These are phyloP conservation scores for Cynaeus angustus DNA, from an alignment of 2,888 invertebrate species.

Conservation along the genomic window DNA sequence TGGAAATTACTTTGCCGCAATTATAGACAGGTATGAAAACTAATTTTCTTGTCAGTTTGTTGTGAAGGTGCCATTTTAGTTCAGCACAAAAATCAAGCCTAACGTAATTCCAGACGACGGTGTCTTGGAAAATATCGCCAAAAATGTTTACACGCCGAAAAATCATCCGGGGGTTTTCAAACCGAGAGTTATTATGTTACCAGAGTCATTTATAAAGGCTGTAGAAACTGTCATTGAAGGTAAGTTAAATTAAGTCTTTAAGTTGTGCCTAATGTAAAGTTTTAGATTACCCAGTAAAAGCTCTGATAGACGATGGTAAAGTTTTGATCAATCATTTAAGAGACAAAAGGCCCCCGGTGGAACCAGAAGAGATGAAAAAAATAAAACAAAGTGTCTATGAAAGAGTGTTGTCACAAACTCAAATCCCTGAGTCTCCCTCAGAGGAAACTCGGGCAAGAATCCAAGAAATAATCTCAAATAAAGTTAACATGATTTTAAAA, in stretches of 20 bases:
- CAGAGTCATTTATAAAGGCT: constrained; percentile 76
- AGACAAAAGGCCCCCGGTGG: constrained; percentile 79
- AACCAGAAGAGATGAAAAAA: constrained; percentile 73
- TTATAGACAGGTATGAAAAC: neutral
- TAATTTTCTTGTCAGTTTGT: neutral
- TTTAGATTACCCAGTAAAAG: constrained; percentile 75
- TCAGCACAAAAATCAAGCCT: constrained; percentile 61
- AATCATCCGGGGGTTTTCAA: constrained; percentile 83
- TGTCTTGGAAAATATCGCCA: constrained; percentile 73
- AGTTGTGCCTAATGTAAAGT: constrained; percentile 23
- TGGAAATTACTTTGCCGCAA: neutral
- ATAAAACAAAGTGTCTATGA: constrained; percentile 71
- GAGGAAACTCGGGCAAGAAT: constrained; percentile 70
- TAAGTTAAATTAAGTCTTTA: constrained; percentile 58
- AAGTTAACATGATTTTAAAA: constrained; percentile 76
- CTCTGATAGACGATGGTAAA: constrained; percentile 74
- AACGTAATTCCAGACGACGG: constrained; percentile 73
- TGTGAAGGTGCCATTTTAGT: constrained; percentile 55
- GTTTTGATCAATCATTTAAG: constrained; percentile 76
- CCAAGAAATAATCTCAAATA: constrained; percentile 73
- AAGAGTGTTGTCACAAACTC: constrained; percentile 57
- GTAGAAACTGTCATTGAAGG: constrained; percentile 74
- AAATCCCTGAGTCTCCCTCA: constrained; percentile 24
- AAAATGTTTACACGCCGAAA: constrained; percentile 76
- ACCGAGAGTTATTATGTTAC: constrained; percentile 74